A percentile compares a stretch with the other conserved stretches of the same genome.
These are phyloP conservation scores for Coregonus suidteri DNA, from an alignment of 2,797 vertebrate species.

Conservation along the genomic window DNA sequence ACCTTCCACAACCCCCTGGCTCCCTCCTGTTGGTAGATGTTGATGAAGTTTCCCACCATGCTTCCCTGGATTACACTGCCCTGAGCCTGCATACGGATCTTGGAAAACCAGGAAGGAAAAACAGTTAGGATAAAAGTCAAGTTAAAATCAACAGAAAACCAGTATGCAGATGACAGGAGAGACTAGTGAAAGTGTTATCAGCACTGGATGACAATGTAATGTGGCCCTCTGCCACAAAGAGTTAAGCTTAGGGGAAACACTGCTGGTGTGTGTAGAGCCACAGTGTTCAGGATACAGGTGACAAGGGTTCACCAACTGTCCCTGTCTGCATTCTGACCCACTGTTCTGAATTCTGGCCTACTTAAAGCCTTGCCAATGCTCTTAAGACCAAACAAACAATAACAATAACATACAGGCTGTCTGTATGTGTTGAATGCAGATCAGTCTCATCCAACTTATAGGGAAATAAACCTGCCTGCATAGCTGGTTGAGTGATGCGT, in stretches of 20 bases:
- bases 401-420: not conserved
- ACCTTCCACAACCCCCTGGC: constrained; percentile 95
- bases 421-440: not conserved
- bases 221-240: too few species aligned
- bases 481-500: too few species aligned
- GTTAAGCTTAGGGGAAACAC: not conserved
- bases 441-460: not conserved
- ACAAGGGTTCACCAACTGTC: not conserved
- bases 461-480: too few species aligned
- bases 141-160: constrained; percentile 10
- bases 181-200: not conserved
- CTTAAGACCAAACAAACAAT: not conserved
- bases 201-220: not conserved
- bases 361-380: not conserved
- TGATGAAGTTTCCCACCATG: constrained; percentile 96
- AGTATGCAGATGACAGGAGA: not conserved
- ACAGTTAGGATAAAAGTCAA: not conserved
- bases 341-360: not conserved
- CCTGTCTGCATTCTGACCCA: not conserved
- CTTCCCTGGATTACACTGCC: constrained; percentile 92
- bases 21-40: constrained; percentile 95
- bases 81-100: constrained; percentile 99
- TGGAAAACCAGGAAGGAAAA: constrained; percentile 32
- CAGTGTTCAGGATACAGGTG: not conserved
- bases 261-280: too few species aligned